Evolutionary conservation across 2,888 invertebrate species (phyloP), one percentile per base, ranked within the genome.

Genomic region (Actias luna): DNA sequence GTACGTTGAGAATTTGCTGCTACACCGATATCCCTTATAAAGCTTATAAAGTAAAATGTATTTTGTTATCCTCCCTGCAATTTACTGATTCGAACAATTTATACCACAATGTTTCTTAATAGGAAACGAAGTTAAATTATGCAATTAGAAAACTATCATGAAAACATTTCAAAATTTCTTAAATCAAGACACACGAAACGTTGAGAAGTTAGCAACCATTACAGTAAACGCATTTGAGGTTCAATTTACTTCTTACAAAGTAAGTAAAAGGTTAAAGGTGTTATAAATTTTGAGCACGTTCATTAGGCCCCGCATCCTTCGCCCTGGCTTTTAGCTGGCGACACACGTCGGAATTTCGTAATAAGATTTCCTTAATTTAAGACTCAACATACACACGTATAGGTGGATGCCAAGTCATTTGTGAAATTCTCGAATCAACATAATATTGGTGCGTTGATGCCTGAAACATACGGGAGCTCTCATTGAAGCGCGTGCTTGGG

Each of bases 361-460:
- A 91, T 92, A 90, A 89, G 86, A 87, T 90, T 91, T 88, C 80
- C 89, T 86, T 88, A 91, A 91, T 89, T 89, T 89, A 87, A 85
- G 82, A 84, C 84, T 79, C 76, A 69, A 71, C 68, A 72, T 74
- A 79, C 69, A 73, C 70, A 69, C 63, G 64, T 72, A 42, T 55
- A 62, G 35, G 39, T 62, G 64, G 42, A 58, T 59, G 59, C 33
- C 42, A 58, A 46, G 65, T 69, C 73, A 73, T 67, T 69, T 70
- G 70, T 60, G 68, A 69, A 73, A 78, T 77, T 78, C 73, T 62
- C 66, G 67, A 72, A 79, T 76, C 71, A 74, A 76, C 78, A 69
- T 67, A 65, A 64, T 69, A 70, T 67, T 63, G 69, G 65, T 61
- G 64, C 59, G 66, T 64, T 63, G 66, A 69, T 70, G 65, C 66